Evolutionary conservation across 2,797 vertebrate species (phyloP), one percentile per base, ranked within the genome.

Genomic region (Dromococcyx pavoninus): DNA sequence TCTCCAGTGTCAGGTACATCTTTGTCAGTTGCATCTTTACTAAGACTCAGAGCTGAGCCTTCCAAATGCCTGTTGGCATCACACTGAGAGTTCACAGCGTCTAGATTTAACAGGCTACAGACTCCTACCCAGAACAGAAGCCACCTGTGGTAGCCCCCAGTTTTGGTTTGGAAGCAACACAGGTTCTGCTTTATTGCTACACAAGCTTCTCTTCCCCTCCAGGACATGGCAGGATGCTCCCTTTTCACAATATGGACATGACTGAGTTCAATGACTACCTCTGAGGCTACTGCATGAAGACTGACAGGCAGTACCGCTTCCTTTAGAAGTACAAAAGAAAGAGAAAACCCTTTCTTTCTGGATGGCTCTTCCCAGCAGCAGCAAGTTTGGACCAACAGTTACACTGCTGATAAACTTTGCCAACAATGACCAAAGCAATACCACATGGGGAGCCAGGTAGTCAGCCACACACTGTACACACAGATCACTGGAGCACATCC

Each of bases 91-190:
- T 3, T 21, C n/a, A 28, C 3, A 44, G 5, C 1, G 57, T 3
- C 27, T 8, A 61, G 22, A 48, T 15, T 22, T 44, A 51, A 30
- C 25, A 41, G 7, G 13, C 58, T 2, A 30, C 19, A 44, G 33
- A 46, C 32, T 67, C 87, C 61, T 60, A 39, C 11, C 19, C 41
- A 46, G 30, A 15, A 21, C 19, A 84, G 22, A 67, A 60, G 33
- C 16, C 21, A 4, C 1, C 0, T 28, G 24, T n/a, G 3, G 30
- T 1, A 32, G 30, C 3, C n/a, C 21, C 12, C 10, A 53, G 2
- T 6, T 77, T 17, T 32, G 33, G 9, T 81, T 57, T 39, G 28
- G 33, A 50, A 23, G 15, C 28, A 56, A 51, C 18, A 43, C 5
- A 54, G 24, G 17, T 28, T 75, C 51, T 70, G 23, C 2, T 57